Conservation (phyloP, 2,888 invertebrate species). For the Chloromyia formosa region DNA sequence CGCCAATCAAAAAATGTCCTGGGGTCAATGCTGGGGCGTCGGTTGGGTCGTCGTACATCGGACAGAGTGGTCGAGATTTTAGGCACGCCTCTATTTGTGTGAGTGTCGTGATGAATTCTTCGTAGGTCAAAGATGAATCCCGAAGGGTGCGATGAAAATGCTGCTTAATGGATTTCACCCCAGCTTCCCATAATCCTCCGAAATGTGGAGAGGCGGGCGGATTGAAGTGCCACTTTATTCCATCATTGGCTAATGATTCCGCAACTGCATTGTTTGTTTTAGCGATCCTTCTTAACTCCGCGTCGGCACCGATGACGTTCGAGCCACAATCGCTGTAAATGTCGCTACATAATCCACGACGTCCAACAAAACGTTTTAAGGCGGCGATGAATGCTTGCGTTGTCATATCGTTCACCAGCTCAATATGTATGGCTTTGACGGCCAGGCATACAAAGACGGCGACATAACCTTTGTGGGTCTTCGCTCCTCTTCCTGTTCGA, state of each 20-base stretch:
- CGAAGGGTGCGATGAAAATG: constrained; percentile 54
- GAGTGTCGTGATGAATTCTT: constrained; percentile 53
- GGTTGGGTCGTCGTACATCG: constrained; percentile 47
- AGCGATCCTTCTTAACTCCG: neutral
- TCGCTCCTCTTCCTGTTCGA: neutral
- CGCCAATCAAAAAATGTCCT: constrained; percentile 48
- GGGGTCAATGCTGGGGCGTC: constrained; percentile 46
- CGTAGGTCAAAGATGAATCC: constrained; percentile 51
- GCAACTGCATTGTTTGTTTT: neutral
- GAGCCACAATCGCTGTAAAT: no score
- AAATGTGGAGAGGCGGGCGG: neutral
- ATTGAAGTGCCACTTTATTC: neutral
- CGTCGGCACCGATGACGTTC: neutral
- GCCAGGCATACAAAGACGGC: constrained; percentile 51
- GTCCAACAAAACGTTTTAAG: neutral
- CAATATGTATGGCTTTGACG: neutral
- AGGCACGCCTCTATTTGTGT: constrained; percentile 54
- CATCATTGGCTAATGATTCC: neutral
- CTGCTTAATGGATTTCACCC: constrained; percentile 42
- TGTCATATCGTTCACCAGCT: neutral
- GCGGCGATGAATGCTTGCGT: neutral
- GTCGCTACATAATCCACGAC: no score
- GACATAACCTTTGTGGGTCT: neutral
- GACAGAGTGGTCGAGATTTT: constrained; percentile 54
- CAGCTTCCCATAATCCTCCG: constrained; percentile 56